These are phyloP conservation scores for Pachyseris speciosa DNA, from an alignment of 64 coral and sea anemone genomes.

Conservation along the genomic window DNA sequence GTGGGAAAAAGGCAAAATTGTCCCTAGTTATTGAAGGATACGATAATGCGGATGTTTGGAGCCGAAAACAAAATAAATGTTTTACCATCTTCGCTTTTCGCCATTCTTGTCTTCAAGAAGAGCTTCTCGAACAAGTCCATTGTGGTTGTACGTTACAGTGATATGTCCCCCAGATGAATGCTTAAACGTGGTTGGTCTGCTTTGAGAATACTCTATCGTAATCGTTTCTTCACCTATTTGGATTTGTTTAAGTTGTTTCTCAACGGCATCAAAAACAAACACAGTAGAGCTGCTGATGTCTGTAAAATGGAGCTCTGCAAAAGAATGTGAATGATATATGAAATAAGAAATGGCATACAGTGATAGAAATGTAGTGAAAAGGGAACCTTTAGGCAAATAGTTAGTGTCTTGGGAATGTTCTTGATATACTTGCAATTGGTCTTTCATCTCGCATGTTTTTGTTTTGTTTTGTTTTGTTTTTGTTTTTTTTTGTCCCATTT, in stretches of 20 bases:
- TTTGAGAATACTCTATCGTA: conserved; percentile 22
- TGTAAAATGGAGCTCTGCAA: not conserved
- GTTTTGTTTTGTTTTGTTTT: no score
- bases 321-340: not conserved
- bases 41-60: not conserved
- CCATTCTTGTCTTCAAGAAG: not conserved
- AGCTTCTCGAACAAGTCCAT: conserved; percentile 47
- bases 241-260: conserved; percentile 11
- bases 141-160: conserved; percentile 41
- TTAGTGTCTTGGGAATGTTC: no score
- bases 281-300: conserved; percentile 11
- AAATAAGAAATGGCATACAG: no score
- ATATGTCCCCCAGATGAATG: conserved; percentile 58
- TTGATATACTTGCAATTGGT: no score
- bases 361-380: no score
- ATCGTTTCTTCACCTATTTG: conserved; percentile 18
- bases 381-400: no score
- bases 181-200: not conserved
- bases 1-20: no score
- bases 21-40: no score
- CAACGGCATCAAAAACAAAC: conserved; percentile 9
- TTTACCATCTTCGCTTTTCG: conserved; percentile 28
- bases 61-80: not conserved
- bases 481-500: no score
- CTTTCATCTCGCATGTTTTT: no score